Percentiles rank a stretch among this genome's conserved stretches.
Evolutionary conservation across 2,113 vertebrate species (phyloP).

Genomic region (Hemichromis elongatus): DNA sequence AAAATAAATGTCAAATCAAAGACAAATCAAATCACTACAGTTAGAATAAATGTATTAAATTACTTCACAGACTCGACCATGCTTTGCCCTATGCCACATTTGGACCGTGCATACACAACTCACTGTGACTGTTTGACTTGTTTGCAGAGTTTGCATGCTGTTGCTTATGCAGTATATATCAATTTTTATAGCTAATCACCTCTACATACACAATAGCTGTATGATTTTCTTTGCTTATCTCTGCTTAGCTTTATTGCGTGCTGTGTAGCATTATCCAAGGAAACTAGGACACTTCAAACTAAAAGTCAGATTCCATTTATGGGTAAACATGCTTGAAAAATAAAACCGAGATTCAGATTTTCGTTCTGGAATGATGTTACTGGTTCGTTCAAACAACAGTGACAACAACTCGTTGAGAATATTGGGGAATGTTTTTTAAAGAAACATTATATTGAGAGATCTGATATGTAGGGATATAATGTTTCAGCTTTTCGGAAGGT

Average conservation of each 20-base stretch:
- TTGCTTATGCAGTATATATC: background rate
- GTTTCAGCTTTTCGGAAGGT: background rate
- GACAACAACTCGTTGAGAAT: fast-evolving
- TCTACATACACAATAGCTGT: background rate
- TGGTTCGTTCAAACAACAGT: background rate
- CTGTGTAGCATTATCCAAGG: background rate
- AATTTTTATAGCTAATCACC: background rate
- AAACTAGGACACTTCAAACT: background rate
- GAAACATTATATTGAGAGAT: background rate
- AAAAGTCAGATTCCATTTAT: background rate
- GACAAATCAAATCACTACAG: fast-evolving
- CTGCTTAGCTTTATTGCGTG: background rate
- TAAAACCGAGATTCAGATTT: background rate
- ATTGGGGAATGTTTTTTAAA: background rate
- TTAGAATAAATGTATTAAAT: background rate
- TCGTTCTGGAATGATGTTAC: background rate
- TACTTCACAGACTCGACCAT: background rate
- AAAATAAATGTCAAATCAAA: too few species aligned
- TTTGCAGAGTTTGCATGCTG: background rate
- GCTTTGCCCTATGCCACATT: background rate
- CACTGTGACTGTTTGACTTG: background rate
- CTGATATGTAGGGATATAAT: fast-evolving
- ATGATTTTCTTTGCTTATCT: background rate
- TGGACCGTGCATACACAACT: background rate
- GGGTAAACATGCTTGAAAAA: background rate